A percentile compares a stretch with the other conserved stretches of the same genome.
These are phyloP conservation scores for Tetranychus cinnabarinus DNA, from an alignment of 1,140 invertebrate species.

Conservation along the genomic window DNA sequence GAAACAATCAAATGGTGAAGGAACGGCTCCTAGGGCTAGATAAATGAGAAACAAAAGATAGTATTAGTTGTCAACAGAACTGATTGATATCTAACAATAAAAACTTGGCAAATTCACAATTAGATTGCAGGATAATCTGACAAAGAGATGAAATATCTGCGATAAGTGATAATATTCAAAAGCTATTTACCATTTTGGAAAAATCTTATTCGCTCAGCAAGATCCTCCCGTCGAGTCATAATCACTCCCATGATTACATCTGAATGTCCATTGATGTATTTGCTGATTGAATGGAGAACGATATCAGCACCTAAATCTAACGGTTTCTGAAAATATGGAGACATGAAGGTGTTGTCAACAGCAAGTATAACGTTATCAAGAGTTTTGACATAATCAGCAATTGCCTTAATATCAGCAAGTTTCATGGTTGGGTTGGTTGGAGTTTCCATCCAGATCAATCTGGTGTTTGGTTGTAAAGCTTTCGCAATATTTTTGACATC, in stretches of 20 bases:
- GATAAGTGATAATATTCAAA: too few relatives aligned
- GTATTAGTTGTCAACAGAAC: neutral
- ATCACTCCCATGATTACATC: constrained; percentile 91
- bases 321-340: constrained; percentile 78
- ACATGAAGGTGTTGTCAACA: constrained; percentile 93
- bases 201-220: neutral
- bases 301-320: constrained; percentile 75
- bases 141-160: too few relatives aligned
- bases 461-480: constrained; percentile 55
- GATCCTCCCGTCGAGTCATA: neutral
- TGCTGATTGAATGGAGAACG: constrained; percentile 75
- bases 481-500: constrained; percentile 37
- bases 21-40: constrained; percentile 52
- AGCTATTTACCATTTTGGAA: neutral
- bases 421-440: constrained; percentile 93
- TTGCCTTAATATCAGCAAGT: constrained; percentile 58
- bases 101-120: too few relatives aligned
- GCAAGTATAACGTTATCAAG: constrained; percentile 39
- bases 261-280: constrained; percentile 95
- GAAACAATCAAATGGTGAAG: constrained; percentile 88
- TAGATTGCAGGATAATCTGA: too few relatives aligned
- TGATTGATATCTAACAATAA: too few relatives aligned
- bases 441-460: constrained; percentile 86
- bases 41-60: neutral
- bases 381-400: constrained; percentile 24